Percentiles rank a stretch among this genome's conserved stretches.
Evolutionary conservation across 2,888 invertebrate genomes (phyloP).

Genomic region (Macropis europaea): DNA sequence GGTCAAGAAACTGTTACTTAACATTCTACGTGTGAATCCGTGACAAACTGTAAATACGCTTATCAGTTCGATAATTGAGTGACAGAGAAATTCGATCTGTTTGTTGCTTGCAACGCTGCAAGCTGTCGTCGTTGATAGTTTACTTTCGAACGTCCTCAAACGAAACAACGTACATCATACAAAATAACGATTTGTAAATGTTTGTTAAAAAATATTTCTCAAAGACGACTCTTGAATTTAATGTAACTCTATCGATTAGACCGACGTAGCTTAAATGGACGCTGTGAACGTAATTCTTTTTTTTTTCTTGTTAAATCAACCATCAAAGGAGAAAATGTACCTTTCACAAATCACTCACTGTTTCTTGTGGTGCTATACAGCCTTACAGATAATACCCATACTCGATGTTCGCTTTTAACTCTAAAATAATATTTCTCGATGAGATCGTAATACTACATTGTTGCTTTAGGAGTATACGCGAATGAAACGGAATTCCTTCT

Average conservation of each 20-base stretch:
- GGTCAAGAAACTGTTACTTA: conserved; percentile 47
- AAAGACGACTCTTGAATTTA: conserved; percentile 24
- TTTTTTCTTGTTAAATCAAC: conserved; percentile 22
- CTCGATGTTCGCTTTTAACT: conserved; percentile 57
- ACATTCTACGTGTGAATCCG: conserved; percentile 30
- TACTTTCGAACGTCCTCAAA: conserved; percentile 5
- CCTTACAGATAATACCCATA: conserved; percentile 62
- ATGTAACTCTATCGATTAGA: conserved; percentile 38
- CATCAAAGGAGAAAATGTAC: conserved; percentile 39
- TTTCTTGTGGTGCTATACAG: conserved; percentile 40
- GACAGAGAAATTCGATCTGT: conserved; percentile 19
- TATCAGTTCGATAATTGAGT: conserved; percentile 10
- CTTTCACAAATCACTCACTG: conserved; percentile 15
- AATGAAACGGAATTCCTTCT: conserved; percentile 40
- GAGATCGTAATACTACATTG: conserved; percentile 74
- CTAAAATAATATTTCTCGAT: conserved; percentile 67
- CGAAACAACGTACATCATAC: conserved; percentile 35
- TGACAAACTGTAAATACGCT: conserved; percentile 27
- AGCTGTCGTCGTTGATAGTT: neutral
- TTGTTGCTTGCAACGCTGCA: conserved; percentile 4
- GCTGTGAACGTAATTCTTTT: conserved; percentile 36
- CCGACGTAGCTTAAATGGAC: conserved; percentile 30
- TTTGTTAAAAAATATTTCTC: conserved; percentile 47
- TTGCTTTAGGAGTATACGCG: conserved; percentile 51
- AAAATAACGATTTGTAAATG: conserved; percentile 41